Evolutionary conservation across 64 coral and sea anemone species (phyloP).

Genomic region (Montipora sp.): DNA sequence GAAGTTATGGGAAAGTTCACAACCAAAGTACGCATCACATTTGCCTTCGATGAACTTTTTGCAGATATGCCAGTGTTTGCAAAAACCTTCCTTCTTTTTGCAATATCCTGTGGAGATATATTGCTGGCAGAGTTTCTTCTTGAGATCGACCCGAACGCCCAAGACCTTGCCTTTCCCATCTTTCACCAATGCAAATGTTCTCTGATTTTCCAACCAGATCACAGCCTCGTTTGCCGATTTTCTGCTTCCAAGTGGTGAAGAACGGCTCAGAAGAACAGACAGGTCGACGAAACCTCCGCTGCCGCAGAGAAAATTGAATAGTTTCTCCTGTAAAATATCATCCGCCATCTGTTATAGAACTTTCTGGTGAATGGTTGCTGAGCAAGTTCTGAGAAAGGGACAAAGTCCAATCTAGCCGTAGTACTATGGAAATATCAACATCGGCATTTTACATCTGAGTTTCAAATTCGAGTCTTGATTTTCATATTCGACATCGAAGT

Average conservation of each 20-base stretch:
- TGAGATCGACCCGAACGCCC: constrained; percentile 36
- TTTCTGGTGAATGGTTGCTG: background rate
- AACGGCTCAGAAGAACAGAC: constrained; percentile 14
- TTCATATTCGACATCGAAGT: no score
- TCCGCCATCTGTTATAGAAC: background rate
- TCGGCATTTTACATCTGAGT: no score
- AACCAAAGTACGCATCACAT: background rate
- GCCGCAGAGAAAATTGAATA: constrained; percentile 48
- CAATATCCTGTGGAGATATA: constrained; percentile 50
- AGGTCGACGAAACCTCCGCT: constrained; percentile 57
- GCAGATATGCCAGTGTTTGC: constrained; percentile 60
- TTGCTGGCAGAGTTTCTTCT: constrained; percentile 31
- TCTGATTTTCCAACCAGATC: constrained; percentile 31
- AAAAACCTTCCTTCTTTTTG: background rate
- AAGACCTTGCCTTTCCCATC: background rate
- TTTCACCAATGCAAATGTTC: background rate
- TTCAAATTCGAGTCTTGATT: no score
- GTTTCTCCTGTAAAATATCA: constrained; percentile 3
- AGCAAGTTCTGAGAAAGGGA: background rate
- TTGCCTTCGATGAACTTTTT: constrained; percentile 42
- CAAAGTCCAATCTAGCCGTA: no score
- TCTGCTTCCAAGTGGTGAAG: constrained; percentile 36
- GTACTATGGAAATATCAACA: no score
- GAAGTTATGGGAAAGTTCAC: constrained; percentile 49
- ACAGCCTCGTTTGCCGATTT: background rate